Conservation (phyloP, 2,797 vertebrate species). For the Atherinosoma microstoma region DNA sequence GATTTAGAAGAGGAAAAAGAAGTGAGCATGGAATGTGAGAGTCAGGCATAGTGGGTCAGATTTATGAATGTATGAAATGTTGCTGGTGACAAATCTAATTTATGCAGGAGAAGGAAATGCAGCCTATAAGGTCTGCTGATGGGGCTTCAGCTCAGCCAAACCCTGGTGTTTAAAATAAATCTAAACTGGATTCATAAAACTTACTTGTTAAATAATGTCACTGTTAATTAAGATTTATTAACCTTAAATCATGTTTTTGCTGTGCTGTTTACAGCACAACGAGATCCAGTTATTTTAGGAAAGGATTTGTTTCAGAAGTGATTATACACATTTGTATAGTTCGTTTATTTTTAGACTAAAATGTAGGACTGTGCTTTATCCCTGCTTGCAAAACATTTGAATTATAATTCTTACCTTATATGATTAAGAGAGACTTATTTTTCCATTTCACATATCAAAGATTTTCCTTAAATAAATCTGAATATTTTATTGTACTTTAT, state of each 20-base stretch:
- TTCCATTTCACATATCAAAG: constrained; percentile 41
- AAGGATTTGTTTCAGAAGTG: constrained; percentile 19
- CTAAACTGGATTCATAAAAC: constrained; percentile 15
- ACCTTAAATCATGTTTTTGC: constrained; percentile 18
- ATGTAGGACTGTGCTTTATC: constrained; percentile 31
- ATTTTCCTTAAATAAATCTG: constrained; percentile 44
- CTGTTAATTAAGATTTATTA: constrained; percentile 2
- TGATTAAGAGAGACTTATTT: constrained; percentile 47
- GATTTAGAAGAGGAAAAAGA: constrained; percentile 41
- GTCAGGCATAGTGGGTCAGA: constrained; percentile 6
- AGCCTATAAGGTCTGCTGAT: not conserved
- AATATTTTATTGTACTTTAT: constrained; percentile 61
- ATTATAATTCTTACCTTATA: constrained; percentile 14
- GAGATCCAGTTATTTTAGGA: constrained; percentile 23
- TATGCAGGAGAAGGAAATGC: constrained; percentile 8
- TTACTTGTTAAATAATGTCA: constrained; percentile 9
- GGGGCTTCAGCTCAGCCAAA: not conserved
- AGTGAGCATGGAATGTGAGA: constrained; percentile 60
- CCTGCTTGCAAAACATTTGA: constrained; percentile 38
- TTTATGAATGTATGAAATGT: constrained; percentile 17
- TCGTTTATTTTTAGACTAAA: constrained; percentile 58
- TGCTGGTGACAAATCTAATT: constrained; percentile 29
- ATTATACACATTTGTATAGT: constrained; percentile 51
- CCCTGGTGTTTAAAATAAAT: constrained; percentile 3
- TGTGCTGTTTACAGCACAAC: constrained; percentile 14